These are phyloP conservation scores for Poeciliopsis presidionis DNA, from an alignment of 2,797 vertebrate genomes.

Conservation along the genomic window DNA sequence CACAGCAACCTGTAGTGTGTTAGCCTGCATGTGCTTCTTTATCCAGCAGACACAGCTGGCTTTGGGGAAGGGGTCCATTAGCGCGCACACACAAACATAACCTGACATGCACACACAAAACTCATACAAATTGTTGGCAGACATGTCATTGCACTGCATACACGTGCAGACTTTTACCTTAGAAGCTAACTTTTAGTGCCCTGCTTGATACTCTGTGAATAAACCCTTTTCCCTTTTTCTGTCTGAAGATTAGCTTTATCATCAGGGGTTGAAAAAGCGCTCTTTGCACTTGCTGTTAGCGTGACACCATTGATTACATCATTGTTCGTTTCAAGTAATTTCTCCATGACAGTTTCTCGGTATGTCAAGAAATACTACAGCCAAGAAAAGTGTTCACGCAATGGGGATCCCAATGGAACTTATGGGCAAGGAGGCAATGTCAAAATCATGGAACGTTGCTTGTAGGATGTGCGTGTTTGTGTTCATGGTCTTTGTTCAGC, in stretches of 20 bases:
- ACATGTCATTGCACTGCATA: conserved; percentile 17
- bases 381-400: conserved; percentile 61
- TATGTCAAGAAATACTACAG: conserved; percentile 64
- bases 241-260: conserved; percentile 22
- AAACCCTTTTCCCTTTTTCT: conserved; percentile 2
- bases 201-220: conserved; percentile 3
- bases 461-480: conserved; percentile 28
- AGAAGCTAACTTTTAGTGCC: not conserved
- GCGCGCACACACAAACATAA: conserved; percentile 25
- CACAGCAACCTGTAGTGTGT: conserved; percentile 74
- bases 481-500: conserved; percentile 55
- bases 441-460: conserved; percentile 49
- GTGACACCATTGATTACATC: conserved; percentile 69
- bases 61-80: conserved; percentile 25
- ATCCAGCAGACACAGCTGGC: conserved; percentile 54
- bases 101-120: conserved; percentile 19
- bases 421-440: conserved; percentile 52
- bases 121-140: conserved; percentile 26
- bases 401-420: conserved; percentile 63
- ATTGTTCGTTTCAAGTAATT: conserved; percentile 58
- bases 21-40: conserved; percentile 66
- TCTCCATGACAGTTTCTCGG: conserved; percentile 68
- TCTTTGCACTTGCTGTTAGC: conserved; percentile 41
- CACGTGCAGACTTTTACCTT: not conserved
- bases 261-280: conserved; percentile 34